A percentile compares a stretch with the other conserved stretches of the same genome.
Conservation (phyloP, 1,140 invertebrate genomes). For the Drosophila nigromelanica region DNA sequence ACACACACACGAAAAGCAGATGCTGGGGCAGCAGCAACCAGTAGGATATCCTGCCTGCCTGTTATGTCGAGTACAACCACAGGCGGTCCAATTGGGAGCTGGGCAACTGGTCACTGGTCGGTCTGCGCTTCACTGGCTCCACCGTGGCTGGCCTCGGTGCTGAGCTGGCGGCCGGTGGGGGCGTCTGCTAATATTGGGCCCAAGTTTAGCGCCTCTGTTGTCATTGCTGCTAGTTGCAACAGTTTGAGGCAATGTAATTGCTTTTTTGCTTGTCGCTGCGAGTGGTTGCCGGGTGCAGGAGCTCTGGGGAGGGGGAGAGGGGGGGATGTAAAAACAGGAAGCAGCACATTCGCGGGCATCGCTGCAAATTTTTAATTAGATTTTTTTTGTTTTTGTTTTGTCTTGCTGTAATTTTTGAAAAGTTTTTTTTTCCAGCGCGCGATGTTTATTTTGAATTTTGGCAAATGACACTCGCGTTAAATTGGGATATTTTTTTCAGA, state of each 20-base stretch:
- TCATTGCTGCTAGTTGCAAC: conserved; percentile 80
- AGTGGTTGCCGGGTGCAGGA: conserved; percentile 9
- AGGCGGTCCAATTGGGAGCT: conserved; percentile 45
- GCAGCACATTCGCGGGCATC: conserved; percentile 10
- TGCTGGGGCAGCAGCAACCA: conserved; percentile 49
- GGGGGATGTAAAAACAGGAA: no score
- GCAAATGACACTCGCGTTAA: conserved; percentile 71
- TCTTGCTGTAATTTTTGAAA: conserved; percentile 30
- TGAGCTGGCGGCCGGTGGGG: background rate
- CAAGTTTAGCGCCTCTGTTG: conserved; percentile 76
- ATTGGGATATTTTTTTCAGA: conserved; percentile 44
- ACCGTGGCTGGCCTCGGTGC: conserved; percentile 10
- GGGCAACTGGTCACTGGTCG: conserved; percentile 9
- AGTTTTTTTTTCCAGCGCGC: conserved; percentile 48
- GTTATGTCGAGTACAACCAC: conserved; percentile 60
- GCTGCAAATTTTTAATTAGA: conserved; percentile 79
- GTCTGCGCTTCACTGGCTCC: conserved; percentile 26
- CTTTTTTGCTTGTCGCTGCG: conserved; percentile 76
- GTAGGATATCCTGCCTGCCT: conserved; percentile 77
- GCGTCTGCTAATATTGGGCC: conserved; percentile 71
- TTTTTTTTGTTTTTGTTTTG: conserved; percentile 67
- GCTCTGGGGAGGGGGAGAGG: background rate
- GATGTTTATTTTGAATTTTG: conserved; percentile 65
- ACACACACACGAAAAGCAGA: conserved; percentile 10
- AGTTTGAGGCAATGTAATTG: conserved; percentile 80